Evolutionary conservation across 1,140 invertebrate species (phyloP).

Genomic region (Sweltsa coloradensis): DNA sequence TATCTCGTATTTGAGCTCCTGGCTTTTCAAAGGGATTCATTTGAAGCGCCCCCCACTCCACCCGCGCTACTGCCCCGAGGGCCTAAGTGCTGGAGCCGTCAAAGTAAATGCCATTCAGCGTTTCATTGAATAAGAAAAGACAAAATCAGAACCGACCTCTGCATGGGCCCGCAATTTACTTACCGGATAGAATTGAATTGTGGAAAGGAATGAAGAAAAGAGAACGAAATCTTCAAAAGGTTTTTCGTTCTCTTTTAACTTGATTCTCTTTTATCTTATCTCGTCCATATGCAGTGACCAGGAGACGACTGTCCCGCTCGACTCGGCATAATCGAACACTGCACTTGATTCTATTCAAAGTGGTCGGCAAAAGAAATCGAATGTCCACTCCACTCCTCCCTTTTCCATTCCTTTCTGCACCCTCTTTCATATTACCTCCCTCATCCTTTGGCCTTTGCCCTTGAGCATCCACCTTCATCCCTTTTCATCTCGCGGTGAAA

Average conservation of each 20-base stretch:
- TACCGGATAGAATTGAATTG: constrained; percentile 10
- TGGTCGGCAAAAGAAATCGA: background rate
- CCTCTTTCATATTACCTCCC: background rate
- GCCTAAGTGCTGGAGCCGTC: constrained; percentile 5
- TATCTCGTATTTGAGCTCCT: no score
- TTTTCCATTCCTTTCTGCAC: background rate
- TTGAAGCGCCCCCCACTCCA: background rate
- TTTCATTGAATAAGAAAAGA: constrained; percentile 13
- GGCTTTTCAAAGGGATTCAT: no score
- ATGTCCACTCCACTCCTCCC: background rate
- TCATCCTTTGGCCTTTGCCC: background rate
- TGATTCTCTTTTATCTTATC: constrained; percentile 3
- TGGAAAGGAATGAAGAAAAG: constrained; percentile 1
- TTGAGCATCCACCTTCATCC: background rate
- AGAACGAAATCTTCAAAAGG: constrained; percentile 10
- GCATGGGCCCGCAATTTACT: constrained; percentile 10
- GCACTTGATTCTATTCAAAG: constrained; percentile 4
- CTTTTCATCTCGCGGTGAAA: no score
- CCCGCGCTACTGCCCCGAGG: background rate
- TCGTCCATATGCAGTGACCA: constrained; percentile 11
- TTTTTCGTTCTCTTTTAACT: constrained; percentile 6
- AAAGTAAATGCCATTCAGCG: constrained; percentile 11
- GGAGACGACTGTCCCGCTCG: background rate
- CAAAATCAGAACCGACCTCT: constrained; percentile 8
- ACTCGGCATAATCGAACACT: constrained; percentile 2